Percentiles rank a stretch among this genome's conserved stretches.
phyloP scores from a whole-genome alignment of 1,140 invertebrate genomes.

The Tetragonula clypearis region DNA sequence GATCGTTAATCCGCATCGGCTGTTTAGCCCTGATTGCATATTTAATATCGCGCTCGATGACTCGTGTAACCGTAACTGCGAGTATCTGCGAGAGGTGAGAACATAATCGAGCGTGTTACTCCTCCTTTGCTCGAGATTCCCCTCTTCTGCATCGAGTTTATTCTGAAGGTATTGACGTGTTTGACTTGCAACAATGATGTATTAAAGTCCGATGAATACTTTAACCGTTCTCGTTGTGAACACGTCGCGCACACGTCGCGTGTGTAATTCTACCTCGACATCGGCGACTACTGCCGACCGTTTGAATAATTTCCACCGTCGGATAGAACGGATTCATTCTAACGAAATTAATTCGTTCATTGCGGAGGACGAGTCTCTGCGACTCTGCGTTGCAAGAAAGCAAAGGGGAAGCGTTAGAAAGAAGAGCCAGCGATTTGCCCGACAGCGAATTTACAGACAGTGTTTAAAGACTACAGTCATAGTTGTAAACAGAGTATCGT shows the following conservation, averaged over 20 bases:
- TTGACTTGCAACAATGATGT: background rate
- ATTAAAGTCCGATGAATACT: background rate
- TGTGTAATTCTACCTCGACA: background rate
- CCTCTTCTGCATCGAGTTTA: background rate
- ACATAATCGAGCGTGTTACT: background rate
- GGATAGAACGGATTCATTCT: too few relatives aligned
- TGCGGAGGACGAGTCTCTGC: too few relatives aligned
- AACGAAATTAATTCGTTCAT: too few relatives aligned
- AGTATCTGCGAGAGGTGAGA: background rate
- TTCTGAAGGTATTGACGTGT: background rate
- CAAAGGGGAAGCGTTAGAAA: too few relatives aligned
- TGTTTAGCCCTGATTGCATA: background rate
- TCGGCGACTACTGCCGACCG: background rate
- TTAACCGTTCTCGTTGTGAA: background rate
- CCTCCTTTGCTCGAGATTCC: background rate
- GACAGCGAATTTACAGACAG: too few relatives aligned
- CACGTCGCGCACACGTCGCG: too few relatives aligned
- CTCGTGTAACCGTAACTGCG: background rate
- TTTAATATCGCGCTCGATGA: background rate
- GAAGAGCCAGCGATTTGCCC: too few relatives aligned
- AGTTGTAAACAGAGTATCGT: too few relatives aligned
- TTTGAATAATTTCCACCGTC: background rate
- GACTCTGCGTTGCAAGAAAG: too few relatives aligned
- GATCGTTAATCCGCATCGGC: background rate
- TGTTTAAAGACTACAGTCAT: background rate